phyloP scores from a whole-genome alignment of 2,797 vertebrate genomes.

The Arrhamphus sclerolepis region DNA sequence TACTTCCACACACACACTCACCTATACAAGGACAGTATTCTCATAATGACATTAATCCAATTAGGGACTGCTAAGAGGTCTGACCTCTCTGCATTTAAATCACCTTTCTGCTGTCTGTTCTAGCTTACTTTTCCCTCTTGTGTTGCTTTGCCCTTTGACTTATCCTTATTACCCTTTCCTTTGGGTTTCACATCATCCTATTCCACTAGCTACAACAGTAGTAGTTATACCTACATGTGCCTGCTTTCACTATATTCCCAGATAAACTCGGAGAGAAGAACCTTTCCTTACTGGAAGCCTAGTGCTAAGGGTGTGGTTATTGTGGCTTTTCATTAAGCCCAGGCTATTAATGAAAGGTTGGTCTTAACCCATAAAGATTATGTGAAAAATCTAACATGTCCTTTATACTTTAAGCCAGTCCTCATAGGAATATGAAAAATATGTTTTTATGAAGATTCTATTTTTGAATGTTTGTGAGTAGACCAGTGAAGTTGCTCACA shows the following conservation, averaged over 20 bases:
- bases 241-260: slow-evolving; percentile 17
- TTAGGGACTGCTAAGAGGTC: slow-evolving; percentile 52
- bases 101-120: slow-evolving; percentile 39
- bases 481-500: no score
- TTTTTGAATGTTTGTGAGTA: neutral
- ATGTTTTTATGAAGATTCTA: neutral
- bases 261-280: slow-evolving; percentile 40
- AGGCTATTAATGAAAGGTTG: slow-evolving; percentile 35
- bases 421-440: slow-evolving; percentile 3
- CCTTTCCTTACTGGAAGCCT: slow-evolving; percentile 44
- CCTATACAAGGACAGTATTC: slow-evolving; percentile 34
- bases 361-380: slow-evolving; percentile 2
- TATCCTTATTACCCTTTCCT: slow-evolving; percentile 14
- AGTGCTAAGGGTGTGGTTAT: slow-evolving; percentile 58
- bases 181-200: slow-evolving; percentile 21
- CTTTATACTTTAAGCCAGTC: neutral
- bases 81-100: slow-evolving; percentile 62
- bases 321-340: slow-evolving; percentile 42
- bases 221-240: neutral
- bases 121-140: slow-evolving; percentile 36
- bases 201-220: slow-evolving; percentile 15
- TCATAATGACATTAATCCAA: slow-evolving; percentile 69
- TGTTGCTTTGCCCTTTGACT: slow-evolving; percentile 49
- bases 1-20: slow-evolving; percentile 15
- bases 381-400: neutral